These are phyloP conservation scores for Cydia splendana DNA, from an alignment of 1,140 invertebrate genomes.

Conservation along the genomic window DNA sequence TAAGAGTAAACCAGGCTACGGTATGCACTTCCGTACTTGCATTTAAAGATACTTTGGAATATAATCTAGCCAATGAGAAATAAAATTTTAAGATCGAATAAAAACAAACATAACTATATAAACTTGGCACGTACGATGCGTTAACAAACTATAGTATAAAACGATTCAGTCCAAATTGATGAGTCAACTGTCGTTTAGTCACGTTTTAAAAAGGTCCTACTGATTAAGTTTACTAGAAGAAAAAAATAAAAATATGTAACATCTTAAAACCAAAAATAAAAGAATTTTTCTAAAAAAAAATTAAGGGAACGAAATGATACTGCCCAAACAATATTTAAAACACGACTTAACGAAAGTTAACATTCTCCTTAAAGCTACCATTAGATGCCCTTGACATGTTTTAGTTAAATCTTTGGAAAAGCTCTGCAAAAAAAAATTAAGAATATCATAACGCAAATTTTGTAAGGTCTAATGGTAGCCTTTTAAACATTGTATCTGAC, in stretches of 20 bases:
- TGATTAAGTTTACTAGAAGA: too few species aligned
- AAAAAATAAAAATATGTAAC: too few species aligned
- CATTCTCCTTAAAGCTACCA: not conserved
- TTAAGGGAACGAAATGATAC: too few species aligned
- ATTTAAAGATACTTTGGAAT: slow-evolving; percentile 41
- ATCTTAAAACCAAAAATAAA: too few species aligned
- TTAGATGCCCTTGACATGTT: not conserved
- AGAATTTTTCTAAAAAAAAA: too few species aligned
- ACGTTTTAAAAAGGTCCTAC: not conserved
- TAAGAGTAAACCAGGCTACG: slow-evolving; percentile 32
- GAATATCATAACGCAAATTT: not conserved
- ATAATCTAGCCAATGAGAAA: slow-evolving; percentile 32
- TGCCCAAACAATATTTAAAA: not conserved
- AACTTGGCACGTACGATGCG: slow-evolving; percentile 26
- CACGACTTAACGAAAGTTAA: not conserved
- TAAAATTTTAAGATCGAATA: not conserved
- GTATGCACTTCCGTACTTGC: slow-evolving; percentile 41
- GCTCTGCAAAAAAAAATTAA: not conserved
- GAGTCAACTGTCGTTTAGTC: not conserved
- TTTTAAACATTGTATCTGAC: not conserved
- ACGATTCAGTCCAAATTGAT: not conserved
- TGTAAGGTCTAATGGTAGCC: not conserved
- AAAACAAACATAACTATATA: slow-evolving; percentile 21
- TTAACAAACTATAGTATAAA: not conserved
- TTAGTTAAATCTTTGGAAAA: not conserved